Evolutionary conservation across 2,113 vertebrate species (phyloP).

Genomic region (Microtus richardsoni): DNA sequence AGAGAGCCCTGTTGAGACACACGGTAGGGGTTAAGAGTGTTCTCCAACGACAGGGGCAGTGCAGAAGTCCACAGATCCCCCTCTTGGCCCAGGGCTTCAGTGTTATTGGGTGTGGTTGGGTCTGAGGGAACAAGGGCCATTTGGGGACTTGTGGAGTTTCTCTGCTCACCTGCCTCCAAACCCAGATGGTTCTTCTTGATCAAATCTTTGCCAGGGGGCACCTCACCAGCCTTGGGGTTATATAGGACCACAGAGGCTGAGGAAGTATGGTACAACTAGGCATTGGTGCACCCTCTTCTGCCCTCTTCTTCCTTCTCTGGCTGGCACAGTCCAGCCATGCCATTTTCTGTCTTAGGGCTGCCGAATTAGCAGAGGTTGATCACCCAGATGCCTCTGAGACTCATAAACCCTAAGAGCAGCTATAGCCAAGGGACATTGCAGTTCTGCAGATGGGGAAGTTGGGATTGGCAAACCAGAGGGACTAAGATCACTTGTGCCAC

Average conservation of each 20-base stretch:
- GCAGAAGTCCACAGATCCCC: neutral
- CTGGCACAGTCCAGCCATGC: neutral
- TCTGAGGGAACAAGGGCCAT: neutral
- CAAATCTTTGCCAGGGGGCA: neutral
- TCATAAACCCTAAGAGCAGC: neutral
- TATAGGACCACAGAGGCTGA: neutral
- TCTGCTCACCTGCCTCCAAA: neutral
- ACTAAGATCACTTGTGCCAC: neutral
- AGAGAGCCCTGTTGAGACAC: neutral
- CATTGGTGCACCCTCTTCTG: neutral
- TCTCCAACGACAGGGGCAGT: neutral
- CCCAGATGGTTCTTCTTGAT: neutral
- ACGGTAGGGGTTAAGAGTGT: neutral
- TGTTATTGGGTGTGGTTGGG: neutral
- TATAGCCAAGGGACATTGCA: neutral
- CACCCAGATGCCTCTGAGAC: neutral
- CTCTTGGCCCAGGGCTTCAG: neutral
- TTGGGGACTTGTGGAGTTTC: neutral
- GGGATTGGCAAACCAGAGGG: neutral
- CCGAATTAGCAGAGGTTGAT: neutral
- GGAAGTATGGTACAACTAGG: neutral
- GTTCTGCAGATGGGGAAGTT: constrained; percentile 21
- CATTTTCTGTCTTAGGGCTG: constrained; percentile 7
- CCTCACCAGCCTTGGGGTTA: neutral
- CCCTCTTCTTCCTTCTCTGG: neutral